Percentiles rank a stretch among this genome's conserved stretches.
Conservation (phyloP, 2,797 vertebrate species). For the Lacerta agilis region DNA sequence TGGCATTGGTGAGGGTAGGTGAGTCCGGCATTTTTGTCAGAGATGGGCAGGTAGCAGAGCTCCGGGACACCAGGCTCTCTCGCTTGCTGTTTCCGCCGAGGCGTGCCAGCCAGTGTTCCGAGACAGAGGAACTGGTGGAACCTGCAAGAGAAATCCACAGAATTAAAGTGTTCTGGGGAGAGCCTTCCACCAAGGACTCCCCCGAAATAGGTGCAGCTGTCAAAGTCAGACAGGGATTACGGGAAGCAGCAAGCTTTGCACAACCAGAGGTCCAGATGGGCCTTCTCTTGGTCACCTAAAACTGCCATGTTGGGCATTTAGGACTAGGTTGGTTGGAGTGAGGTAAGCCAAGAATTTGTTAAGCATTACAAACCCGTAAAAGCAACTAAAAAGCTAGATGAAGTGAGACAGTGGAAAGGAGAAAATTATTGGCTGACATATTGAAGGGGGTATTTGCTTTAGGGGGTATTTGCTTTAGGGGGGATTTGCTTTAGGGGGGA, state of each 20-base stretch:
- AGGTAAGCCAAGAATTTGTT: neutral
- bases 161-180: neutral
- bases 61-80: conserved; percentile 78
- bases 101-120: conserved; percentile 89
- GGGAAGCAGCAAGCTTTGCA: neutral
- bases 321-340: neutral
- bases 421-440: too few species aligned
- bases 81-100: conserved; percentile 79
- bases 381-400: too few species aligned
- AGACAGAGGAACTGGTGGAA: conserved; percentile 85
- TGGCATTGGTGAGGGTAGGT: conserved; percentile 73
- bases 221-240: neutral
- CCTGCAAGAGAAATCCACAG: conserved; percentile 72
- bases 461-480: too few species aligned
- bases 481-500: too few species aligned
- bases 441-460: too few species aligned
- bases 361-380: neutral
- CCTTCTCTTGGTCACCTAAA: neutral
- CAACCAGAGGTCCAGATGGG: neutral
- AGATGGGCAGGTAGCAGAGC: conserved; percentile 76
- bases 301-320: neutral
- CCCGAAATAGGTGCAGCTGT: too few species aligned
- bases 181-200: neutral
- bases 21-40: conserved; percentile 76
- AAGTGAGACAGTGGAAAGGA: too few species aligned